phyloP scores from a whole-genome alignment of 2,888 invertebrate species.

The Hydriomena furcata region DNA sequence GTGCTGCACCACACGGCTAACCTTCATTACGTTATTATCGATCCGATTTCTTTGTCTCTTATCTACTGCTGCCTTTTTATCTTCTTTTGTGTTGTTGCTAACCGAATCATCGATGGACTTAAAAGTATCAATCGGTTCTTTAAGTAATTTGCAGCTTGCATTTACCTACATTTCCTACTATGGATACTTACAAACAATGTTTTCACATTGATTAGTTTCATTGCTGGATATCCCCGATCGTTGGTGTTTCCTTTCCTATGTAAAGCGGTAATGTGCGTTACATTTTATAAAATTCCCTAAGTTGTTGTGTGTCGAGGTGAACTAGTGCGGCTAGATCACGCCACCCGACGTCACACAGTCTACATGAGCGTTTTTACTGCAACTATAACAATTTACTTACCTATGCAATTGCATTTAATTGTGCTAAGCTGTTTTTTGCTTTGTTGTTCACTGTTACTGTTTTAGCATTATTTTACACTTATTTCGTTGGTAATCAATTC shows the following conservation, averaged over 20 bases:
- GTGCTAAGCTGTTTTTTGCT: slow-evolving; percentile 27
- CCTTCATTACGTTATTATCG: slow-evolving; percentile 26
- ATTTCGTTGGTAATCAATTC: too few species aligned
- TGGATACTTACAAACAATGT: not conserved
- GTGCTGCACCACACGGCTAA: slow-evolving; percentile 30
- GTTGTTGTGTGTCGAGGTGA: slow-evolving; percentile 15
- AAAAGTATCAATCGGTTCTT: slow-evolving; percentile 21
- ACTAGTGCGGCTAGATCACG: slow-evolving; percentile 27
- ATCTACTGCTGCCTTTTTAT: slow-evolving; percentile 16
- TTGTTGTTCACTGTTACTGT: slow-evolving; percentile 22
- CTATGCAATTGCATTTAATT: slow-evolving; percentile 34
- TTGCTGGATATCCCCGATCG: slow-evolving; percentile 9
- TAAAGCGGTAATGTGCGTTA: slow-evolving; percentile 11
- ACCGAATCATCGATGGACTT: slow-evolving; percentile 22
- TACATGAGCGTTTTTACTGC: slow-evolving; percentile 30
- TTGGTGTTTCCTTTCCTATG: not conserved
- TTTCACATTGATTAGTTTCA: not conserved
- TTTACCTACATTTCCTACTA: slow-evolving; percentile 22
- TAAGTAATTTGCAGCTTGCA: slow-evolving; percentile 23
- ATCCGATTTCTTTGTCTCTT: slow-evolving; percentile 5
- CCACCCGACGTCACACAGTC: slow-evolving; percentile 36
- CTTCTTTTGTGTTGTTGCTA: slow-evolving; percentile 7
- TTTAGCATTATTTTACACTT: slow-evolving; percentile 23
- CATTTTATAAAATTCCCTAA: not conserved
- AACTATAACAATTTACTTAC: slow-evolving; percentile 22